Conservation (phyloP, 2,113 vertebrate genomes). For the Embiotoca jacksoni region DNA sequence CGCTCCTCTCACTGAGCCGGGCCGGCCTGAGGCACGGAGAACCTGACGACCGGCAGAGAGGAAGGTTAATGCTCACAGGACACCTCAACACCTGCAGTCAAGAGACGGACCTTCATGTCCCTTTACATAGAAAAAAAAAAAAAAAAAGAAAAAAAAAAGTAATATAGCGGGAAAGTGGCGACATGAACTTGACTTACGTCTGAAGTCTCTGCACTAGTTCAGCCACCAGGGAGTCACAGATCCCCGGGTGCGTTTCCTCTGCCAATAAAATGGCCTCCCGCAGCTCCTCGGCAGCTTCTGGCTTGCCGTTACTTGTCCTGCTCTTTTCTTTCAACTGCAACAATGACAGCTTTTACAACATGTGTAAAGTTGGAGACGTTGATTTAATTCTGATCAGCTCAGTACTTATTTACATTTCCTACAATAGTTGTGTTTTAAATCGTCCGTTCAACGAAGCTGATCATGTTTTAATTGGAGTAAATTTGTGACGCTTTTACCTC, state of each 20-base stretch:
- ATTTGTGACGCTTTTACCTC: constrained; percentile 86
- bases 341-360: neutral
- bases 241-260: constrained; percentile 93
- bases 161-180: neutral
- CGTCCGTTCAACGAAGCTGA: too few relatives aligned
- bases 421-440: neutral
- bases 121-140: neutral
- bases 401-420: neutral
- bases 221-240: constrained; percentile 94
- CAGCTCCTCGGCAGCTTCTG: constrained; percentile 90
- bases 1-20: constrained; percentile 85
- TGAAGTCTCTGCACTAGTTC: constrained; percentile 94
- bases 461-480: neutral
- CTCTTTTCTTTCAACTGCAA: constrained; percentile 91
- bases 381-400: neutral
- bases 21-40: constrained; percentile 85
- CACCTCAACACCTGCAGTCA: neutral
- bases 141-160: too few relatives aligned
- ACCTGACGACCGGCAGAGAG: constrained; percentile 67
- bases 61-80: constrained; percentile 2
- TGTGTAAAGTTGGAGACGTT: neutral
- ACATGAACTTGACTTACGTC: constrained; percentile 83
- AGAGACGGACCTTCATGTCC: neutral
- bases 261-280: constrained; percentile 91
- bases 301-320: constrained; percentile 88